phyloP scores from a whole-genome alignment of 2,797 vertebrate species.

The Dendrocincla tyrannina region DNA sequence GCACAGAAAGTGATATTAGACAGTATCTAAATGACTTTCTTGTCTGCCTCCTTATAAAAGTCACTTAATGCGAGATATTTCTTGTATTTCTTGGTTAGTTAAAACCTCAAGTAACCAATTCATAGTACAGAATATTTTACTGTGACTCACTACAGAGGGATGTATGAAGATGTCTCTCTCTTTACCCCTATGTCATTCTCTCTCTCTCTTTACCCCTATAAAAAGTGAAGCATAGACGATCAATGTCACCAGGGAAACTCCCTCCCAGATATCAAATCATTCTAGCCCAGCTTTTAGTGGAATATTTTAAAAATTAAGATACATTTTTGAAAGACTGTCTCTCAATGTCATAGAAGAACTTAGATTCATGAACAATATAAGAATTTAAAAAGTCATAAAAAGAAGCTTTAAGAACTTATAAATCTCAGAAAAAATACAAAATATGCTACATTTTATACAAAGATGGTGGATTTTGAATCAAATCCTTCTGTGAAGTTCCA shows the following conservation, averaged over 20 bases:
- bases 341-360: neutral
- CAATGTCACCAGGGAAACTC: slow-evolving; percentile 20
- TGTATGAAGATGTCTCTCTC: neutral
- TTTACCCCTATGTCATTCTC: neutral
- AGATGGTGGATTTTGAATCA: neutral
- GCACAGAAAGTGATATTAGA: neutral
- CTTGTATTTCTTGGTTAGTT: neutral
- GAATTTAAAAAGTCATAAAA: neutral
- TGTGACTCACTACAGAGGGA: neutral
- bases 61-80: neutral
- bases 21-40: neutral
- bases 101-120: slow-evolving; percentile 16
- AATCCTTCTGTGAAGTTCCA: neutral
- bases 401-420: neutral
- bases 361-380: neutral
- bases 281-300: neutral
- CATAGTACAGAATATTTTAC: neutral
- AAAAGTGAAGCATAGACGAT: neutral
- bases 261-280: neutral
- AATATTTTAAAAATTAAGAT: neutral
- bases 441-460: neutral
- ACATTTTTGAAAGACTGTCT: neutral
- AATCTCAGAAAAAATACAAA: neutral
- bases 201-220: neutral
- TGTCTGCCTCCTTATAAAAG: neutral